Base-by-base conservation (phyloP, 2,113 vertebrate genomes). In the Sula dactylatra region DNA sequence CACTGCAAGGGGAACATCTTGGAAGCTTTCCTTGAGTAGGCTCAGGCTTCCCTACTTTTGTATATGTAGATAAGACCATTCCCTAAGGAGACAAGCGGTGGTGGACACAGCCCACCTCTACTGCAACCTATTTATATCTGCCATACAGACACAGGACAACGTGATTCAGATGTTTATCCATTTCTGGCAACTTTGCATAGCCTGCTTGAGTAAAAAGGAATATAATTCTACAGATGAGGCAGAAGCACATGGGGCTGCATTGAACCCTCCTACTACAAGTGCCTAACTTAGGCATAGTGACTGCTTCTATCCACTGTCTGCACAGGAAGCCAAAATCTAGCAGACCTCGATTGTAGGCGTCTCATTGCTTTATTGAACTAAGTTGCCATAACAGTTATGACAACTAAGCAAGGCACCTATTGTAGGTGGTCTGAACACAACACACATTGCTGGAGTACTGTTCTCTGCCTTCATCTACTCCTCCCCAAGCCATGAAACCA, bases 391-490 rank as follows among this genome's bases (percentile, higher is more conserved):
- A 58, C 62, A 91, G 44, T 54, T 54, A 66, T n/a, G 82, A 83
- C 74, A 92, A 8, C 32, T 66, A 26, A 59, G 31, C 0, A 1
- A 86, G 17, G 74, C 70, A 78, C n/a, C 58, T 88, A 49, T 38
- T 77, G 93, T 80, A 96, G 90, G 90, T 94, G 92, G 74, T 96
- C 93, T 94, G 87, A 88, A 64, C 58, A 50, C 79, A 94, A 13
- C 62, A 58, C 85, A 82, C 70, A 8, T 16, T 58, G 66, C 49
- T 1, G 0, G 70, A 66, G 62, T 15, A 19, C 58, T 77, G 54
- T 66, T 88, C 66, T 71, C 62, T 94, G 71, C 71, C 74, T 95
- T 96, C 87, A 83, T 74, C 71, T 95, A 14, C 79, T 90, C 82
- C 89, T 90, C 71, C 87, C 78, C 58, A 44, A 77, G 84, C 49